Evolutionary conservation across 2,113 vertebrate genomes (phyloP), one percentile per base, ranked within the genome.

Genomic region (Lipotes vexillifer): DNA sequence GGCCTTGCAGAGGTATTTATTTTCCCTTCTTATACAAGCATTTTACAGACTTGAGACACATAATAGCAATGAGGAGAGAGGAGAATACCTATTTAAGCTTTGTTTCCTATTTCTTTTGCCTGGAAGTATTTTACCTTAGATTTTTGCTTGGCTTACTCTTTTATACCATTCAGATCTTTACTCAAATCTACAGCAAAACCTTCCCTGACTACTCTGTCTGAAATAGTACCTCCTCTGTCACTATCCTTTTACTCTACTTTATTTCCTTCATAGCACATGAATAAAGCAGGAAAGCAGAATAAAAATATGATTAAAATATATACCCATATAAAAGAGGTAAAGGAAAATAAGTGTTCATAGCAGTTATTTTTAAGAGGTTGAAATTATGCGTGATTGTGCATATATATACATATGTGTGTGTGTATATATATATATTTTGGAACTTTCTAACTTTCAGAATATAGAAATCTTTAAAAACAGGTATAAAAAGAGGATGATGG

Each of bases 401-500:
- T 31, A 55, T 74, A 21, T 57, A 1, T 23, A 61, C 25, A 27
- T 61, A 25, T 71, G 21, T 77, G 33, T 61, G 13, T 49, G 36
- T n/a, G 23, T 49, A 33, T 69, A 69, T 38, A 63, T 44, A 52
- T 14, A 7, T 63, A 49, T 46, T 41, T 41, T 15, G 6, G 46
- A 72, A 89, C 46, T 77, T 93, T 74, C 57, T 90, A 68, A 87
- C 85, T 93, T 97, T 97, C 36, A 71, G 59, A 94, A 96, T 38
- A 89, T 71, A 94, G 57, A 85, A 94, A 84, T 49, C 52, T 71
- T 95, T 88, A 94, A 92, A 93, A 88, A 89, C 17, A 91, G 31
- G 17, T 33, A 36, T 71, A 74, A 69, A 49, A 38, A 66, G 29
- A 68, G 49, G 88, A 81, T 69, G 61, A 77, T 7, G 31, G 41